Conservation (phyloP, 2,797 vertebrate species). For the Pipistrellus nathusii region DNA sequence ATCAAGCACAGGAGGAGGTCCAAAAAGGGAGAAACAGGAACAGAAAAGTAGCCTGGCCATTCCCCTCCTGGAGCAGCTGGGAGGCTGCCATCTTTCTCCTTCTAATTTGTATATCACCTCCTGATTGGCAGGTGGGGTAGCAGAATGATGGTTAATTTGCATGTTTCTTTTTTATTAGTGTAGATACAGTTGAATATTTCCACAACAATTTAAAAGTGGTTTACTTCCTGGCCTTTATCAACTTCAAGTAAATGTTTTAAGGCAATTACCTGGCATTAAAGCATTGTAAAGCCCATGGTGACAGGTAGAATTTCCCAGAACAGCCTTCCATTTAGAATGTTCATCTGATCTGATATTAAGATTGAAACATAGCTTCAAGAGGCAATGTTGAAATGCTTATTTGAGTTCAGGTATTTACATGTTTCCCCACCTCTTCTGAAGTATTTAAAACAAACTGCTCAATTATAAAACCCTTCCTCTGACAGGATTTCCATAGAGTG, state of each 20-base stretch:
- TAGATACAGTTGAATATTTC: neutral
- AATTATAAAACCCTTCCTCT: slow-evolving; percentile 66
- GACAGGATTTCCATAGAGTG: slow-evolving; percentile 60
- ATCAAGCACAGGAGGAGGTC: neutral
- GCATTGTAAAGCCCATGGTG: neutral
- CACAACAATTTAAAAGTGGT: neutral
- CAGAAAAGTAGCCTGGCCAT: neutral
- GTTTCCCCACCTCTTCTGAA: slow-evolving; percentile 43
- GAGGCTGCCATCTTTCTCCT: no score
- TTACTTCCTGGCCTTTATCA: neutral
- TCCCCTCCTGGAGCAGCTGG: no score
- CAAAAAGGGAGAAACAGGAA: neutral
- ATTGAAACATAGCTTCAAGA: slow-evolving; percentile 42
- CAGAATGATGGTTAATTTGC: no score
- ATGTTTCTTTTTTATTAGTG: no score
- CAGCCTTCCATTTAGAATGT: neutral
- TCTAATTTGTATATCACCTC: no score
- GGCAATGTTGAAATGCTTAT: slow-evolving; percentile 61
- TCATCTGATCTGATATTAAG: slow-evolving; percentile 37
- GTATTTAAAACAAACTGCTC: slow-evolving; percentile 66
- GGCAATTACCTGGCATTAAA: neutral
- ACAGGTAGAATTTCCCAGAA: neutral
- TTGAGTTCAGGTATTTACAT: slow-evolving; percentile 43
- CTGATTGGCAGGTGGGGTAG: no score
- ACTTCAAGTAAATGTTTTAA: slow-evolving; percentile 35